Evolutionary conservation across 2,888 invertebrate species (phyloP), one percentile per base, ranked within the genome.

Genomic region (Ormia ochracea): DNA sequence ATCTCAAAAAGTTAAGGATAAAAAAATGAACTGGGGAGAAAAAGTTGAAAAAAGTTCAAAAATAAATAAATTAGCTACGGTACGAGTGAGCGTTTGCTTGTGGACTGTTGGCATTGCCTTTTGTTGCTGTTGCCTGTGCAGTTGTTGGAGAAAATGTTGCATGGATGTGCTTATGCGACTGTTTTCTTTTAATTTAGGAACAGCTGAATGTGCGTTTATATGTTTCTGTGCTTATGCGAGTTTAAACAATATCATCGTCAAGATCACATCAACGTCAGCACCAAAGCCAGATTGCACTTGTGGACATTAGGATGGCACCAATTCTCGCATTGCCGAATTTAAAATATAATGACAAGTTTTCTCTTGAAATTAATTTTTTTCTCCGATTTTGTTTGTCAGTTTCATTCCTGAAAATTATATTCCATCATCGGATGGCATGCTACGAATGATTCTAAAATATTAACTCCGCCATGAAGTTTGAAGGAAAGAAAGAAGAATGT

Each of bases 1-100:
- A 58, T 69, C 61, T 74, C 58, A n/a, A 52, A 74, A 58, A 21
- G 9, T 48, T 28, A 17, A 14, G 14, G 14, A 41, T 3, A 54
- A 50, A 41, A 17, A 54, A 59, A 59, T n/a, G n/a, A 48, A 61
- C 12, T 21, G n/a, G n/a, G n/a, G n/a, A n/a, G n/a, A n/a, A n/a
- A n/a, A n/a, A n/a, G n/a, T n/a, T n/a, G n/a, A n/a, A n/a, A 36
- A 48, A 21, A 9, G 45, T 69, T 58, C 48, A 58, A 19, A 59
- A 54, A 63, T 68, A 72, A 66, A 66, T 48, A 78, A 59, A 78
- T 68, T 73, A 56, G 73, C 78, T 68, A 61, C 41, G 73, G 68
- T 69, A 50, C 26, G 28, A 68, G 41, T 50, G 48, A 58, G 48
- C 48, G 52, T n/a, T 50, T 9, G 23, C 31, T 33, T 4, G 3